Conservation (phyloP, 2,113 vertebrate species). For the Protobothrops mucrosquamatus region DNA sequence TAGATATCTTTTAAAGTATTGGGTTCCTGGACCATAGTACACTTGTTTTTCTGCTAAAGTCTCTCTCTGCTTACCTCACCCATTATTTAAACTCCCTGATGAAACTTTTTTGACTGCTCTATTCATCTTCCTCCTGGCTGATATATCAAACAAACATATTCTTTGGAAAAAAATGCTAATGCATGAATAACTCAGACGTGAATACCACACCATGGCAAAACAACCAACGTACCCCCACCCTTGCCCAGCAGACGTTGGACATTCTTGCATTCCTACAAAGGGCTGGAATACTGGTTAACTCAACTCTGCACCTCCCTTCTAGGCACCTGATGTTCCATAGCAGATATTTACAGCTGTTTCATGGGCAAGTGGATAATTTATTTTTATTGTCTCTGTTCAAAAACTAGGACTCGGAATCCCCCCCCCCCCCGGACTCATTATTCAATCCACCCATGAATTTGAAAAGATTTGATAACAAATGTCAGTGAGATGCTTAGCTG, state of each 20-base stretch:
- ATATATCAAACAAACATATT: constrained; percentile 14
- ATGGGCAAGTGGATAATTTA: neutral
- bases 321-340: neutral
- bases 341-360: neutral
- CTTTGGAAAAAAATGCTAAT: constrained; percentile 9
- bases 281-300: neutral
- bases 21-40: neutral
- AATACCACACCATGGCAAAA: neutral
- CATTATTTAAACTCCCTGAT: constrained; percentile 5
- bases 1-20: neutral
- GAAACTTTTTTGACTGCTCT: neutral
- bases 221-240: neutral
- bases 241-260: neutral
- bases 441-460: neutral
- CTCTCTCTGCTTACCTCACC: neutral
- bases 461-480: neutral
- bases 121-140: constrained; percentile 24
- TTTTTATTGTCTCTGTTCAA: neutral
- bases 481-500: neutral
- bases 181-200: constrained; percentile 14
- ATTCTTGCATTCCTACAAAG: neutral
- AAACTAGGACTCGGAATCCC: neutral
- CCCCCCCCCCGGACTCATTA: neutral
- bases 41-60: neutral
- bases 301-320: neutral